Percentiles rank a stretch among this genome's conserved stretches.
These are phyloP conservation scores for Eulemur coronatus DNA, from an alignment of 2,797 vertebrate species.

Conservation along the genomic window DNA sequence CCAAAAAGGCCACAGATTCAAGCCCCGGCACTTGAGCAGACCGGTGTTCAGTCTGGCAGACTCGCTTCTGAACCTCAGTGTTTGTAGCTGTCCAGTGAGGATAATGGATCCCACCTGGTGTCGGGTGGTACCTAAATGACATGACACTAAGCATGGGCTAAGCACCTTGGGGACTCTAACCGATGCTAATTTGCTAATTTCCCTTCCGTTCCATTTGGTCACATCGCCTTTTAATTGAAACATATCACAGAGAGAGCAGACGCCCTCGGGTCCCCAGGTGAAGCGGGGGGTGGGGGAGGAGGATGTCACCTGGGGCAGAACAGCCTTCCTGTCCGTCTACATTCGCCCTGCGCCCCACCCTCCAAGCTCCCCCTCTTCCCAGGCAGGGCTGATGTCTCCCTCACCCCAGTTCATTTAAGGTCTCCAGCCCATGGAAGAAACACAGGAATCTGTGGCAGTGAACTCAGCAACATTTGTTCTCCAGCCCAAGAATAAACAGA, in stretches of 20 bases:
- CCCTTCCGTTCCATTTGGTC: background rate
- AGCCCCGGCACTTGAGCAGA: accelerated
- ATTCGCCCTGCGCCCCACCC: accelerated
- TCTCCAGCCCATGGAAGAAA: constrained; percentile 57
- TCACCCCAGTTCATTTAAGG: constrained; percentile 74
- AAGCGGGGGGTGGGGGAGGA: background rate
- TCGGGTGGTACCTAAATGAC: background rate
- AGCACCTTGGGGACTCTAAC: background rate
- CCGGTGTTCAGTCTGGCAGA: background rate
- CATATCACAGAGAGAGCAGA: background rate
- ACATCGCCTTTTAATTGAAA: background rate
- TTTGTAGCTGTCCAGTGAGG: background rate
- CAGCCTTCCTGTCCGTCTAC: too few relatives aligned
- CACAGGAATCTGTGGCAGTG: constrained; percentile 79
- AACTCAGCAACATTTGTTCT: constrained; percentile 87
- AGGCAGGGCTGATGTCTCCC: background rate
- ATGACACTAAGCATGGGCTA: background rate
- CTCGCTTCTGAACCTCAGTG: background rate
- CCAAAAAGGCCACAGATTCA: background rate
- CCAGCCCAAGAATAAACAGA: constrained; percentile 86
- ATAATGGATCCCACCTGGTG: background rate
- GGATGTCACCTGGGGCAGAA: background rate
- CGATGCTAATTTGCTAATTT: background rate
- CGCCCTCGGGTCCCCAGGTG: background rate
- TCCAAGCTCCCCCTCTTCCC: background rate